phyloP scores from a whole-genome alignment of 1,140 invertebrate genomes.

The Ctenoplectra terminalis region DNA sequence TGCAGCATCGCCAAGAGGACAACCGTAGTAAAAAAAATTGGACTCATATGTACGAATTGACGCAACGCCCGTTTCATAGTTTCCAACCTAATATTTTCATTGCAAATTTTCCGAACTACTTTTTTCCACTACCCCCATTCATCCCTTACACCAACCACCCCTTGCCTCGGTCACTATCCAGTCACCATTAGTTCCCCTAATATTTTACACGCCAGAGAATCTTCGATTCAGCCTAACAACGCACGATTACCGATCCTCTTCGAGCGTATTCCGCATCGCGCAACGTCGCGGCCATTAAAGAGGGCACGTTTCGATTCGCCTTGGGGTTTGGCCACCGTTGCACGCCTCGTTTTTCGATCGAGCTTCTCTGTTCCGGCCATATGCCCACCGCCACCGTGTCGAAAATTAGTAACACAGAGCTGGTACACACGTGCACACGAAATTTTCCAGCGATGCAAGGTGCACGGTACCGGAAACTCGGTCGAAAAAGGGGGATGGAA shows the following conservation, averaged over 20 bases:
- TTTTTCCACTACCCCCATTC: too few species aligned
- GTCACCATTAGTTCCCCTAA: constrained; percentile 44
- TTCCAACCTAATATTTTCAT: too few species aligned
- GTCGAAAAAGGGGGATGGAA: background rate
- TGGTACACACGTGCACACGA: background rate
- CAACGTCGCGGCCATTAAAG: constrained; percentile 61
- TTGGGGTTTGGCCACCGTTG: constrained; percentile 52
- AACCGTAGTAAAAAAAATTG: too few species aligned
- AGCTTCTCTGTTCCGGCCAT: constrained; percentile 36
- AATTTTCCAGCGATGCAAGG: too few species aligned
- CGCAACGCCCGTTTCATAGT: too few species aligned
- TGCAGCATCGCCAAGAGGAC: too few species aligned
- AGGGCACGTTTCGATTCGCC: constrained; percentile 45
- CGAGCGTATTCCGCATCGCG: constrained; percentile 43
- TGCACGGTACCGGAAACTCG: too few species aligned
- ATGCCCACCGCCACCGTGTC: constrained; percentile 24
- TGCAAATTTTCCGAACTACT: too few species aligned
- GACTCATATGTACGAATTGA: too few species aligned
- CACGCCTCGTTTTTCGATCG: constrained; percentile 45
- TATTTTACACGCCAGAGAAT: constrained; percentile 55
- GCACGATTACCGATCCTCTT: constrained; percentile 45
- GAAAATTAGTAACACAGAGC: constrained; percentile 28
- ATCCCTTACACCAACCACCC: background rate
- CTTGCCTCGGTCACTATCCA: background rate
- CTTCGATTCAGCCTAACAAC: constrained; percentile 48